phyloP scores from a whole-genome alignment of 2,113 vertebrate species.

The Odocoileus virginianus region DNA sequence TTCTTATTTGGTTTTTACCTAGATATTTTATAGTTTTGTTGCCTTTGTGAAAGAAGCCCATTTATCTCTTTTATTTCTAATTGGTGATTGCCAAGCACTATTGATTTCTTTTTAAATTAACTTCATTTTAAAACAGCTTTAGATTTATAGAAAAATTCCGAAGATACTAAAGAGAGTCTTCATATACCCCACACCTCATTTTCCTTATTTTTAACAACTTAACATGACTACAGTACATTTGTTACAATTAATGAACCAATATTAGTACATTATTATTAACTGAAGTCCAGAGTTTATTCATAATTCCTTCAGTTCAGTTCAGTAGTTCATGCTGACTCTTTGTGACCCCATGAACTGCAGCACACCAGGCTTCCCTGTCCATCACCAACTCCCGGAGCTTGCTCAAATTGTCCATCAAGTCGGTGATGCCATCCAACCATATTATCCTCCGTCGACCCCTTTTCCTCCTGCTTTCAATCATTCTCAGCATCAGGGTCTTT shows the following conservation, averaged over 20 bases:
- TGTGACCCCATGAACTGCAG: background rate
- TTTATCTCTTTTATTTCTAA: conserved; percentile 45
- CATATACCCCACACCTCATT: background rate
- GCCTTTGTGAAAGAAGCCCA: conserved; percentile 15
- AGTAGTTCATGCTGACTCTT: background rate
- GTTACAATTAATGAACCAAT: background rate
- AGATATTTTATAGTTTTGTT: conserved; percentile 37
- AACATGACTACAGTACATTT: background rate
- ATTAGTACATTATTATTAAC: conserved; percentile 13
- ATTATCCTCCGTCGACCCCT: background rate
- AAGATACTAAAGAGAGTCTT: conserved; percentile 7
- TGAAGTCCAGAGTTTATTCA: background rate
- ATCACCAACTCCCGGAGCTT: background rate
- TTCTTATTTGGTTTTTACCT: conserved; percentile 48
- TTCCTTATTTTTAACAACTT: conserved; percentile 29
- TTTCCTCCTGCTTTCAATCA: background rate
- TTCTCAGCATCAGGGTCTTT: background rate
- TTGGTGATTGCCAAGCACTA: background rate
- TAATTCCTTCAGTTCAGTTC: background rate
- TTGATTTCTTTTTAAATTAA: conserved; percentile 27
- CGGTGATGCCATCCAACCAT: background rate
- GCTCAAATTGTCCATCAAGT: background rate
- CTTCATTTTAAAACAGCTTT: conserved; percentile 19
- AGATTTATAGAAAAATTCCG: conserved; percentile 22
- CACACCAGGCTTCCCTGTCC: background rate